A percentile compares a stretch with the other conserved stretches of the same genome.
These are phyloP conservation scores for Andrena marginata DNA, from an alignment of 2,888 invertebrate genomes.

Conservation along the genomic window DNA sequence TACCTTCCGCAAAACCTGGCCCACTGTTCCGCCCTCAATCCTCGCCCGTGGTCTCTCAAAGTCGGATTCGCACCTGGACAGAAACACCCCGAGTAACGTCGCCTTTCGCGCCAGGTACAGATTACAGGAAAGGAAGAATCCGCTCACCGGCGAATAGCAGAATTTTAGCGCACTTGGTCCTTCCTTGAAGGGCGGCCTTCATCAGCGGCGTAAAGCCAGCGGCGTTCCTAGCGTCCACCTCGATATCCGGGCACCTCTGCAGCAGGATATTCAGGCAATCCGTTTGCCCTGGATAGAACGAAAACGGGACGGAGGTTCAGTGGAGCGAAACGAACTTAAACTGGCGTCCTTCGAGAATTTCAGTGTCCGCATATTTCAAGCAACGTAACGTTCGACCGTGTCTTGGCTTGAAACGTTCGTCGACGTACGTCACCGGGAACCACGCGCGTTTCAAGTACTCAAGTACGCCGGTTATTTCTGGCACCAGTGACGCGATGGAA, in stretches of 20 bases:
- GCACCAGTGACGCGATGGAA: conserved; percentile 54
- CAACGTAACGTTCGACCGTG: conserved; percentile 37
- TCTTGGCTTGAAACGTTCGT: conserved; percentile 62
- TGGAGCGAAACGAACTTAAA: not conserved
- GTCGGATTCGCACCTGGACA: conserved; percentile 89
- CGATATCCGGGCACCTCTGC: conserved; percentile 88
- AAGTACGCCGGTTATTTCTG: conserved; percentile 64
- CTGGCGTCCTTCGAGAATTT: conserved; percentile 28
- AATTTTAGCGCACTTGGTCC: conserved; percentile 90
- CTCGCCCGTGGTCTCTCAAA: conserved; percentile 89
- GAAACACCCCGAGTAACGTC: not conserved
- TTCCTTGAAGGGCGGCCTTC: conserved; percentile 92
- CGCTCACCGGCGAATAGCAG: conserved; percentile 90
- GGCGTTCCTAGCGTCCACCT: conserved; percentile 90
- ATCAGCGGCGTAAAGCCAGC: conserved; percentile 91
- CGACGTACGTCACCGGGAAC: conserved; percentile 55
- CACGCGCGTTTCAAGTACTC: conserved; percentile 56
- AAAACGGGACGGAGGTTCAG: not conserved
- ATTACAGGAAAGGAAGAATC: not conserved
- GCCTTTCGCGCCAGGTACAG: not conserved
- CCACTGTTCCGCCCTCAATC: conserved; percentile 91
- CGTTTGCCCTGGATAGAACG: conserved; percentile 87
- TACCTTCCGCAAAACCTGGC: conserved; percentile 90
- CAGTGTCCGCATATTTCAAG: conserved; percentile 50
- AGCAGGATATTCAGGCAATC: conserved; percentile 90